Conservation (phyloP, 1,140 invertebrate genomes). For the Dolichoris vasculosae region DNA sequence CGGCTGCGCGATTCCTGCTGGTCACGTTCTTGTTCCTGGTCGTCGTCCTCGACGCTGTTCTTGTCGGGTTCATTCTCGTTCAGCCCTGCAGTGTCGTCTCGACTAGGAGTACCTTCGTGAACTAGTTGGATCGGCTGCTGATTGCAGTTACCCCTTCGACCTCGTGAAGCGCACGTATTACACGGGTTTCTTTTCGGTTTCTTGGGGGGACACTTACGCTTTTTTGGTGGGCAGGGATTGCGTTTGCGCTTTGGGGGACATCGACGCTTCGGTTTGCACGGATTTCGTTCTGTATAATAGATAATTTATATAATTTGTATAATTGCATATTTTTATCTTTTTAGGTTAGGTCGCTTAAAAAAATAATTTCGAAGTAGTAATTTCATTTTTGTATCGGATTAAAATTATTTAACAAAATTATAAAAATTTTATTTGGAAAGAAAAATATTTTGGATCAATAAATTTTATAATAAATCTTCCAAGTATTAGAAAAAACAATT, state of each 20-base stretch:
- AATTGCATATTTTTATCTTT: too few species aligned
- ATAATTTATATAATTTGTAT: too few species aligned
- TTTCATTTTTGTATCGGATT: too few species aligned
- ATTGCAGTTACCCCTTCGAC: not conserved
- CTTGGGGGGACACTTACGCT: not conserved
- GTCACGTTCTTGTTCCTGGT: conserved; percentile 6
- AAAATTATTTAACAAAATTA: too few species aligned
- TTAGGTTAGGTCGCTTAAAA: too few species aligned
- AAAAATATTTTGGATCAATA: too few species aligned
- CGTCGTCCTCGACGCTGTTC: not conserved
- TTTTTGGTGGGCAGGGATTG: conserved; percentile 1
- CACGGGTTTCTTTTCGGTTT: conserved; percentile 30
- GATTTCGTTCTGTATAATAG: conserved; percentile 29
- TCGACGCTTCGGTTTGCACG: not conserved
- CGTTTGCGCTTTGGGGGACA: not conserved
- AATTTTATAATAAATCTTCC: too few species aligned
- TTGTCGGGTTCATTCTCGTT: conserved; percentile 27
- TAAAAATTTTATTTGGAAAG: too few species aligned
- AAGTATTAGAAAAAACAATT: too few species aligned
- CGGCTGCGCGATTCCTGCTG: conserved; percentile 25
- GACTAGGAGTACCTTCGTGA: conserved; percentile 3
- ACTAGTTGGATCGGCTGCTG: not conserved
- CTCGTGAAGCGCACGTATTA: conserved; percentile 28
- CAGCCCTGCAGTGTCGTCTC: not conserved
- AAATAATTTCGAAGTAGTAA: too few species aligned